These are phyloP conservation scores for Tachyglossus aculeatus DNA, from an alignment of 2,797 vertebrate genomes.

Conservation along the genomic window DNA sequence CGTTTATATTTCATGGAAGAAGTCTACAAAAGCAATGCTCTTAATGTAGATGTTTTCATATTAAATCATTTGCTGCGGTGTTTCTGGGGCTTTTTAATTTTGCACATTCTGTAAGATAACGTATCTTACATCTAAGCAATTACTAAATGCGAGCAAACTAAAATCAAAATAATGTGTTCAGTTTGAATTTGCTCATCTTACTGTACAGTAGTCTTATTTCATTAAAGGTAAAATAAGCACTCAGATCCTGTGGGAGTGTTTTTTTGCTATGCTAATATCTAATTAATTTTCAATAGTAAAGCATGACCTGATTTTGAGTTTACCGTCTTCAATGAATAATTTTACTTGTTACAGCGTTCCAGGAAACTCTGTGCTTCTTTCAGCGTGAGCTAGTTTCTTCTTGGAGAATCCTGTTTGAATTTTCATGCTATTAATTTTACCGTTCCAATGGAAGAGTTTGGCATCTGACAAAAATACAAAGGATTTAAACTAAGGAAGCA, in stretches of 20 bases:
- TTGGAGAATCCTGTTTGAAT: no score
- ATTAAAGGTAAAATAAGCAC: slow-evolving; percentile 66
- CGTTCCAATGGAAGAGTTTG: no score
- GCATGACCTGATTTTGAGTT: no score
- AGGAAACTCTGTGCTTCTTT: no score
- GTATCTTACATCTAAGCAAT: slow-evolving; percentile 57
- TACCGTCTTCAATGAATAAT: not conserved
- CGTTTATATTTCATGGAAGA: slow-evolving; percentile 50
- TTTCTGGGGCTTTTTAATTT: slow-evolving; percentile 58
- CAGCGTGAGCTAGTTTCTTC: no score
- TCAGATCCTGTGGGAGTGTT: slow-evolving; percentile 4
- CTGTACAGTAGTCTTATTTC: slow-evolving; percentile 57
- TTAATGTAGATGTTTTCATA: slow-evolving; percentile 21
- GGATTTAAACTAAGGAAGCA: no score
- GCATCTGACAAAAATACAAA: no score
- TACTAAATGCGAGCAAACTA: slow-evolving; percentile 51
- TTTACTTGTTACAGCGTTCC: no score
- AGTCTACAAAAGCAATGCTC: not conserved
- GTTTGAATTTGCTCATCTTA: slow-evolving; percentile 48
- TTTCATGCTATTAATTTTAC: no score
- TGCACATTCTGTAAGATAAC: slow-evolving; percentile 55
- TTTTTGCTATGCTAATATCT: not conserved
- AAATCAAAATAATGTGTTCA: slow-evolving; percentile 10
- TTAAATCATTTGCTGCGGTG: slow-evolving; percentile 27
- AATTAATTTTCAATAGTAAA: not conserved